A percentile compares a stretch with the other conserved stretches of the same genome.
Evolutionary conservation across 2,113 vertebrate genomes (phyloP).

Genomic region (Mystacornis crossleyi): DNA sequence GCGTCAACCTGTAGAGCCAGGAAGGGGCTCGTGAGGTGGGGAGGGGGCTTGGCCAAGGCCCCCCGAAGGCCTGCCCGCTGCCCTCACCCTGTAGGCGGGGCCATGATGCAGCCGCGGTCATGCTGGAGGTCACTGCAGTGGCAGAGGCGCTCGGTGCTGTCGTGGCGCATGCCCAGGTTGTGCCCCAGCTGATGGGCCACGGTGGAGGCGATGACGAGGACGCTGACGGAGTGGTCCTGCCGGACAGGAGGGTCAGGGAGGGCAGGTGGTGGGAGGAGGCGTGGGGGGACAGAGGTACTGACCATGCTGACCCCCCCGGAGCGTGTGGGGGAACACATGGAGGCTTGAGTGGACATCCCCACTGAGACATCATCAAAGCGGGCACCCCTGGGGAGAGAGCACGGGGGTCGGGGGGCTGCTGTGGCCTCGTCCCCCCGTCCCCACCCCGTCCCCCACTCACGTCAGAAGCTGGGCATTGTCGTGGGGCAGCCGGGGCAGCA

Average conservation of each 20-base stretch:
- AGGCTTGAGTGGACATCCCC: constrained; percentile 87
- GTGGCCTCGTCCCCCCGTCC: accelerated
- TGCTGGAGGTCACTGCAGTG: constrained; percentile 81
- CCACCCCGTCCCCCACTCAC: constrained; percentile 67
- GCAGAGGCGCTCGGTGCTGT: constrained; percentile 75
- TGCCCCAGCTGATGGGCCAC: constrained; percentile 93
- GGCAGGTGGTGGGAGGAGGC: accelerated
- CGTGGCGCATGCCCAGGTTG: constrained; percentile 90
- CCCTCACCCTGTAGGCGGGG: constrained; percentile 85
- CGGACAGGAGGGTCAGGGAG: background rate
- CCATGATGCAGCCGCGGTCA: constrained; percentile 93
- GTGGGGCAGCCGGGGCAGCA: constrained; percentile 84
- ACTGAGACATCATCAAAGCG: constrained; percentile 81
- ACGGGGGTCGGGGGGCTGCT: background rate
- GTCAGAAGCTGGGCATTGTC: constrained; percentile 94
- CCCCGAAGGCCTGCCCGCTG: accelerated
- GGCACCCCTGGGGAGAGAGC: constrained; percentile 69
- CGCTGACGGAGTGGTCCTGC: constrained; percentile 80
- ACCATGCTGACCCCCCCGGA: constrained; percentile 92
- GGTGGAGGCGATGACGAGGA: constrained; percentile 87
- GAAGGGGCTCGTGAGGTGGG: accelerated
- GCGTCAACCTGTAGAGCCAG: constrained; percentile 80
- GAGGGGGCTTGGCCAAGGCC: accelerated
- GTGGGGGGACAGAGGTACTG: background rate
- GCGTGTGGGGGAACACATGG: constrained; percentile 86